Conservation (phyloP, 2,797 vertebrate genomes). For the Neosalanx taihuensis region DNA sequence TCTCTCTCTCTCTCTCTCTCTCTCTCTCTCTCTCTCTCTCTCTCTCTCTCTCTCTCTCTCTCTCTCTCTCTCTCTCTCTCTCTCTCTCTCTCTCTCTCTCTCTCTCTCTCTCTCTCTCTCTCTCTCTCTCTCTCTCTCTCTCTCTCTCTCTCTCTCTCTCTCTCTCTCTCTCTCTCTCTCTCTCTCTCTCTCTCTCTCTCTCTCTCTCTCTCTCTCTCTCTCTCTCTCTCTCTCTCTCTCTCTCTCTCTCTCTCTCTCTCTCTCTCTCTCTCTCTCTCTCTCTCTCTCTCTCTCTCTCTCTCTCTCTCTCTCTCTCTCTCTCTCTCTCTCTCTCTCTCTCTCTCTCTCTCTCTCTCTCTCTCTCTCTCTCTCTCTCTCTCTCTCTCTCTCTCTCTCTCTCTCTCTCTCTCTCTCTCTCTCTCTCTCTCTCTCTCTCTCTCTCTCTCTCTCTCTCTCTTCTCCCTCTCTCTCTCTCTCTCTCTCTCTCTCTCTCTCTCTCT, state of each 20-base stretch:
- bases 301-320: background rate
- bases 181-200: background rate
- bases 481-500: background rate
- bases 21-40: background rate
- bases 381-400: background rate
- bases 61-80: background rate
- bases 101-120: background rate
- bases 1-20: conserved; percentile 26
- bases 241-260: background rate
- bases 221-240: conserved; percentile 10
- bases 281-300: conserved; percentile 12
- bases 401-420: background rate
- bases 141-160: background rate
- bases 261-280: background rate
- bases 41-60: background rate
- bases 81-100: background rate
- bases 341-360: conserved; percentile 6
- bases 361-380: conserved; percentile 8
- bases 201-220: background rate
- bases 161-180: background rate
- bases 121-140: background rate
- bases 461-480: background rate
- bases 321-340: conserved; percentile 9
- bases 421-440: background rate
- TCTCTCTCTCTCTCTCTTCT: too few relatives aligned